Base-by-base conservation (phyloP, 2,888 invertebrate species). In the Carcina quercana region DNA sequence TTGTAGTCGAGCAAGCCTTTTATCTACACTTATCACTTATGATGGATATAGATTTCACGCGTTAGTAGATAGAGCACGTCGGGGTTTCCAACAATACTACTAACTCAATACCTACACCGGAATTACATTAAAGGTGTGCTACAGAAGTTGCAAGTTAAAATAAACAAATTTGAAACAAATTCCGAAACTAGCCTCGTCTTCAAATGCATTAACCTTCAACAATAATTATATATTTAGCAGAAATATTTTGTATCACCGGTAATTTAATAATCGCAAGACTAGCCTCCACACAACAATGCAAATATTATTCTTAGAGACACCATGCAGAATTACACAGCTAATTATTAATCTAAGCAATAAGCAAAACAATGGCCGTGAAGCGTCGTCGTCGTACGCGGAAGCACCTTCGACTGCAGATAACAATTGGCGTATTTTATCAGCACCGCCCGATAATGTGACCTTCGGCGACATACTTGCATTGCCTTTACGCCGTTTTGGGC, bases 351-450 rank as follows among this genome's bases (percentile, higher is more conserved):
- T 44, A 42, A 38, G 37, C 40, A 46, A 54, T 57, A 59, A n/a
- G n/a, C n/a, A n/a, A n/a, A n/a, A 59, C 50, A 50, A 50, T 60
- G 73, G 58, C 75, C 71, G 45, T 72, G 72, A 71, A 62, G 35
- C 37, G 34, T 53, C 36, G 51, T 54, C 37, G 34, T 53, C 36
- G 51, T 54, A 76, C 61, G 64, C 79, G 83, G 80, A 83, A 83
- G 73, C 44, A 60, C 58, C 60, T 69, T 58, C 53, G 62, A 64
- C 59, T 57, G 50, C 60, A 70, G 74, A 76, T 76, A 80, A 75
- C 70, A 70, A 71, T 68, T 68, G 67, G 66, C 61, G 64, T 72
- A 62, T 57, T 62, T 71, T 73, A 76, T 75, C 74, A 73, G 53
- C 51, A 20, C 47, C 41, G 46, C 45, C 58, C 58, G 73, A 75